phyloP scores from a whole-genome alignment of 2,888 invertebrate genomes.

The Aphodius sticticus region DNA sequence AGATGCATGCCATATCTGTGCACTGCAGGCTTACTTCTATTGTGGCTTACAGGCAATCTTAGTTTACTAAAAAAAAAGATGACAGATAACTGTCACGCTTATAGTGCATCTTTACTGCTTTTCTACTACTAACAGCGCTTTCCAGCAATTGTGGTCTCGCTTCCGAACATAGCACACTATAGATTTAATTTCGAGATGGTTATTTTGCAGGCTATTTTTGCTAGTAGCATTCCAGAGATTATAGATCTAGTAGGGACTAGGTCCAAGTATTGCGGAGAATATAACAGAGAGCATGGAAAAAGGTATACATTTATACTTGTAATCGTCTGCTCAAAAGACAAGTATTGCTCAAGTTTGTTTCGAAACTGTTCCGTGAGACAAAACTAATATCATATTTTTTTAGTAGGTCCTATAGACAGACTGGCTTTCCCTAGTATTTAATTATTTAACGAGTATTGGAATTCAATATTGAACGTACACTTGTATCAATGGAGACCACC shows the following conservation, averaged over 20 bases:
- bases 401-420: background rate
- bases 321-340: background rate
- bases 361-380: background rate
- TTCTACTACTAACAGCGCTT: background rate
- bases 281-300: conserved; percentile 99
- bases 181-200: conserved; percentile 43
- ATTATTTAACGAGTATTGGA: background rate
- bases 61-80: background rate
- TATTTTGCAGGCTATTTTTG: conserved; percentile 98
- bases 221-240: conserved; percentile 99
- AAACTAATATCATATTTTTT: background rate
- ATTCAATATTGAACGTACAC: background rate
- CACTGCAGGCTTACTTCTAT: conserved; percentile 14
- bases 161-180: conserved; percentile 15
- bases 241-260: conserved; percentile 99
- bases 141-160: background rate
- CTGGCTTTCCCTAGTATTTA: background rate
- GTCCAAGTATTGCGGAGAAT: conserved; percentile 99
- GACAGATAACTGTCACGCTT: background rate
- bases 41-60: background rate
- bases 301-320: conserved; percentile 72
- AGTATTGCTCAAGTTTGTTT: background rate
- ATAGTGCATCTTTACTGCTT: background rate
- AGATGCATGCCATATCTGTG: background rate
- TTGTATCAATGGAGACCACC: background rate